phyloP scores from a whole-genome alignment of 2,888 invertebrate genomes.

The Galerucella calmariensis region DNA sequence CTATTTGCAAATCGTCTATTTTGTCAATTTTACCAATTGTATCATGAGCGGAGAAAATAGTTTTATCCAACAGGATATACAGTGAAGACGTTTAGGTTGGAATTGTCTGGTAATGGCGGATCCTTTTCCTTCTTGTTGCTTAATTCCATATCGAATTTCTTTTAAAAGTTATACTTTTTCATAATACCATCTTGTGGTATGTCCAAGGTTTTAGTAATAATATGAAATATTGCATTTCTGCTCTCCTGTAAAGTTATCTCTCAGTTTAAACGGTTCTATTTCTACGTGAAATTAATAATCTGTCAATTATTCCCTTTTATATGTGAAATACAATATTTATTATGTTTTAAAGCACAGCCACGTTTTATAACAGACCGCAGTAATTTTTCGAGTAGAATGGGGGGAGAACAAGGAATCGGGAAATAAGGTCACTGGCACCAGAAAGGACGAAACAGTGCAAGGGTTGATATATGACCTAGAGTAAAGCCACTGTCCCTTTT shows the following conservation, averaged over 20 bases:
- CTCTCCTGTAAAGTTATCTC: no score
- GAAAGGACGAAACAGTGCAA: slow-evolving; percentile 52
- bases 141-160: no score
- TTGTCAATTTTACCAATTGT: neutral
- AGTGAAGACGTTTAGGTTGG: no score
- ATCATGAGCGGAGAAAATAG: neutral
- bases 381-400: slow-evolving; percentile 5
- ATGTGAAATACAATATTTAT: neutral
- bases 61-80: neutral
- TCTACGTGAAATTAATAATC: no score
- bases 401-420: slow-evolving; percentile 17
- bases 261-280: no score
- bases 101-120: no score
- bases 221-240: no score
- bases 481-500: slow-evolving; percentile 41
- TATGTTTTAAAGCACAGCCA: neutral
- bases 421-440: slow-evolving; percentile 44
- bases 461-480: slow-evolving; percentile 52
- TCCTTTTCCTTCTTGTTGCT: no score
- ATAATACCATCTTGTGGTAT: no score
- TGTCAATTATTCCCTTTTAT: no score
- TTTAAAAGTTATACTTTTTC: no score
- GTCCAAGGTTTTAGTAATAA: no score
- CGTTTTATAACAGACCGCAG: neutral
- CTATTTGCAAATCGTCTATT: slow-evolving; percentile 27